phyloP scores from a whole-genome alignment of 2,888 invertebrate genomes.

The Steinernema carpocapsae region DNA sequence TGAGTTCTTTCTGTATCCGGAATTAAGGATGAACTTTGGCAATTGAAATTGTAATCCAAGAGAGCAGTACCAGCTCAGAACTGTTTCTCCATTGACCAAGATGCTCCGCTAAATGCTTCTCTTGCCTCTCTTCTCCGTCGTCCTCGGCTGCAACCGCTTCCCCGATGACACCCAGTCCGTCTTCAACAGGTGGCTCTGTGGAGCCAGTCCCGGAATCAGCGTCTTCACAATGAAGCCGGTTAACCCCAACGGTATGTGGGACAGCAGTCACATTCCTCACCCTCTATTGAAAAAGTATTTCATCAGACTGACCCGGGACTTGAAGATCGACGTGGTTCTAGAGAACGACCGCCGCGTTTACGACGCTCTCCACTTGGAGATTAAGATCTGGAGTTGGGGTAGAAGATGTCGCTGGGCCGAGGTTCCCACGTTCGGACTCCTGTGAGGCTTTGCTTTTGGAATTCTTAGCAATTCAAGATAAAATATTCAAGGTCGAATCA shows the following conservation, averaged over 20 bases:
- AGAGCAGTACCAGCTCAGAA: too few relatives aligned
- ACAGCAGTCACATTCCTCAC: too few relatives aligned
- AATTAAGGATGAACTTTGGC: too few relatives aligned
- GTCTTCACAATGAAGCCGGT: constrained; percentile 20
- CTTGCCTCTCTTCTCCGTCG: neutral
- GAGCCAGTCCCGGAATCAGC: neutral
- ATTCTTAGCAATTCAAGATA: too few relatives aligned
- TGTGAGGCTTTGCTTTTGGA: too few relatives aligned
- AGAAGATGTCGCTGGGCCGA: constrained; percentile 53
- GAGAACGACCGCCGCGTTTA: constrained; percentile 47
- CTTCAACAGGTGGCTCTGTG: constrained; percentile 50
- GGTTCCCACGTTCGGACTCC: constrained; percentile 54
- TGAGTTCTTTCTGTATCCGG: too few relatives aligned
- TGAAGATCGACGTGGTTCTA: constrained; percentile 52
- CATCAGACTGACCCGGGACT: constrained; percentile 51
- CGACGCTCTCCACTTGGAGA: constrained; percentile 45
- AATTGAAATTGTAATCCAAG: too few relatives aligned
- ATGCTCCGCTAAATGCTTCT: neutral
- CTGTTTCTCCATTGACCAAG: too few relatives aligned
- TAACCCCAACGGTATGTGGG: constrained; percentile 22
- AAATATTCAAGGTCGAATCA: constrained; percentile 38
- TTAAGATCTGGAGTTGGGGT: constrained; percentile 58
- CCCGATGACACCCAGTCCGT: constrained; percentile 56
- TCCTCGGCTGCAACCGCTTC: constrained; percentile 39
- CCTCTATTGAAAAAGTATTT: constrained; percentile 53